Evolutionary conservation across 2,113 vertebrate genomes (phyloP), one percentile per base, ranked within the genome.

Genomic region (Acanthisitta chloris): DNA sequence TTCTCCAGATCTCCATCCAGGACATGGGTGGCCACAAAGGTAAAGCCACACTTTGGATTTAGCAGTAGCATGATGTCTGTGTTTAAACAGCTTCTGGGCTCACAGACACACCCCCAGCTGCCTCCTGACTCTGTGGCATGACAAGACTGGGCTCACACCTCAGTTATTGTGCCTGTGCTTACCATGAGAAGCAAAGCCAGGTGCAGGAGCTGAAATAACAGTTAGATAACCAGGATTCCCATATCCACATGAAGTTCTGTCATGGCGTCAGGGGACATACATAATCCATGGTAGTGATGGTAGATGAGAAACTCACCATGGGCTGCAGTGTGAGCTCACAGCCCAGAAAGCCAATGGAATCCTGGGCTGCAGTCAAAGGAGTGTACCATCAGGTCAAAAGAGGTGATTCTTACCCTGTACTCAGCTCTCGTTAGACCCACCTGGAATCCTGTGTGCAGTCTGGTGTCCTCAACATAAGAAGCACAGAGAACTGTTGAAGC

Each of bases 31-130:
- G 29, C 33, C 31, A 17, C 1, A 2, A 28, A 7, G 15, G 51
- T 10, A 4, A 82, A 71, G 40, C 23, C 2, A 0, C 38, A n/a
- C 33, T 80, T 24, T 1, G 4, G 34, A 49, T 58, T 34, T n/a
- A 51, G 49, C 0, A 0, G 24, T 46, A 86, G 73, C 67, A 72
- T 0, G 0, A 34, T 5, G 4, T 21, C 51, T 4, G 3, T 33
- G 28, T 72, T 64, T 31, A 16, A 81, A 69, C 28, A 72, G 10
- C 13, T 80, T 85, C 46, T 31, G 4, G 2, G 25, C 36, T 57
- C 31, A 8, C 45, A 34, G 33, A 18, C 2, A 4, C 55, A 87
- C 16, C 14, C 25, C 17, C 34, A 48, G 43, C 18, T 48, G 48
- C 62, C 48, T 72, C 57, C 33, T 13, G 29, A 16, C 71, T 62